Conservation (phyloP, 2,113 vertebrate genomes). For the Aphyosemion australe region DNA sequence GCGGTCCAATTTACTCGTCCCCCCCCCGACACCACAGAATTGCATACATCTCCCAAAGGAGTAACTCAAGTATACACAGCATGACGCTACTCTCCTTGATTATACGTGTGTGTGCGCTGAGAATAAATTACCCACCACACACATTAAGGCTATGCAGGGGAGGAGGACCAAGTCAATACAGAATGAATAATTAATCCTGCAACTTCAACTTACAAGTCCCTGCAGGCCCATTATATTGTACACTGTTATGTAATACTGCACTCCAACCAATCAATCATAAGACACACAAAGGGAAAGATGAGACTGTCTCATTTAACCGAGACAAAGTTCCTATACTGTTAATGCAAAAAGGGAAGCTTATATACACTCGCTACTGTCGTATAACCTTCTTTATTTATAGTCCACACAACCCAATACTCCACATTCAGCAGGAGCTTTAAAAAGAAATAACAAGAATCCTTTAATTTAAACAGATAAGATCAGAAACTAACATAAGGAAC, state of each 20-base stretch:
- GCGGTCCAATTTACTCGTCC: slow-evolving; percentile 46
- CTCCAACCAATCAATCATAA: slow-evolving; percentile 33
- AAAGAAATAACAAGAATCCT: background rate
- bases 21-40: slow-evolving; percentile 20
- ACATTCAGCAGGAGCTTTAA: background rate
- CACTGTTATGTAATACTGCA: slow-evolving; percentile 36
- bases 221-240: slow-evolving; percentile 46
- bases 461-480: background rate
- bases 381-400: background rate
- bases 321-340: background rate
- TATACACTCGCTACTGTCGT: background rate
- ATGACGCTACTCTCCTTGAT: slow-evolving; percentile 41
- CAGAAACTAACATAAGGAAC: too few relatives aligned
- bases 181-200: slow-evolving; percentile 64
- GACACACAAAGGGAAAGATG: background rate
- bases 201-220: slow-evolving; percentile 60
- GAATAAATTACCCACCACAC: slow-evolving; percentile 51
- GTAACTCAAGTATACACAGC: slow-evolving; percentile 49
- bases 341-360: background rate
- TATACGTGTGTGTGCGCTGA: slow-evolving; percentile 1
- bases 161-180: slow-evolving; percentile 53
- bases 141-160: slow-evolving; percentile 3
- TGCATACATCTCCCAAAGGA: slow-evolving; percentile 20
- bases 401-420: background rate
- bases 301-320: background rate